phyloP scores from a whole-genome alignment of 2,797 vertebrate genomes.

The Buceros bicornis region DNA sequence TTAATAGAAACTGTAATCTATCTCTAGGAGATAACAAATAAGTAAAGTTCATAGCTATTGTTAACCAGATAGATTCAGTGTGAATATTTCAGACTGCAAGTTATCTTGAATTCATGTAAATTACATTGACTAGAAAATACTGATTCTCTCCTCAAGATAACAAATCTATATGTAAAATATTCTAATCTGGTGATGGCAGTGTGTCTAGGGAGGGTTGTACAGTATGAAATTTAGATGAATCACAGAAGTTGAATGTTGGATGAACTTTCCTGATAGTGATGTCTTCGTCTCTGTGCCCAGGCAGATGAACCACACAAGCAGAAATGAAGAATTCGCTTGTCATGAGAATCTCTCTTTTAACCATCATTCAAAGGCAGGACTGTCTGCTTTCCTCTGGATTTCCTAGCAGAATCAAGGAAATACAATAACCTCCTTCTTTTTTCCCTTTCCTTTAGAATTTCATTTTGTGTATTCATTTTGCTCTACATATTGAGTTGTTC shows the following conservation, averaged over 20 bases:
- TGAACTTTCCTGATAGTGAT: not conserved
- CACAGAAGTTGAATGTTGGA: conserved; percentile 18
- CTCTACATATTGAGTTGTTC: not conserved
- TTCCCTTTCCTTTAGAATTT: not conserved
- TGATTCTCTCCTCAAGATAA: conserved; percentile 73
- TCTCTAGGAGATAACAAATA: conserved; percentile 52
- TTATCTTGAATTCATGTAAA: conserved; percentile 71
- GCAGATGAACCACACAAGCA: not conserved
- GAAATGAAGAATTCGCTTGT: not conserved
- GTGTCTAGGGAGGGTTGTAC: not conserved
- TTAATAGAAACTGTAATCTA: conserved; percentile 40
- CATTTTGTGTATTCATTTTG: not conserved
- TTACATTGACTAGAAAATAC: conserved; percentile 72
- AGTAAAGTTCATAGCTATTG: conserved; percentile 67
- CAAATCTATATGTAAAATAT: conserved; percentile 69
- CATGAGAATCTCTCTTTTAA: not conserved
- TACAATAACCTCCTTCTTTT: not conserved
- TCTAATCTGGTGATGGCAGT: conserved; percentile 49
- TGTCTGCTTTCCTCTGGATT: not conserved
- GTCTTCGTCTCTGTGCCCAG: not conserved
- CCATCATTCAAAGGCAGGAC: not conserved
- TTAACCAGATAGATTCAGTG: conserved; percentile 47
- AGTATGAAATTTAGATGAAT: not conserved
- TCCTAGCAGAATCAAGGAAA: not conserved
- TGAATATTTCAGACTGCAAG: conserved; percentile 55